A percentile compares a stretch with the other conserved stretches of the same genome.
Evolutionary conservation across 37 sponge, comb jelly and placozoan species (phyloP).

Genomic region (Ephydatia muelleri): DNA sequence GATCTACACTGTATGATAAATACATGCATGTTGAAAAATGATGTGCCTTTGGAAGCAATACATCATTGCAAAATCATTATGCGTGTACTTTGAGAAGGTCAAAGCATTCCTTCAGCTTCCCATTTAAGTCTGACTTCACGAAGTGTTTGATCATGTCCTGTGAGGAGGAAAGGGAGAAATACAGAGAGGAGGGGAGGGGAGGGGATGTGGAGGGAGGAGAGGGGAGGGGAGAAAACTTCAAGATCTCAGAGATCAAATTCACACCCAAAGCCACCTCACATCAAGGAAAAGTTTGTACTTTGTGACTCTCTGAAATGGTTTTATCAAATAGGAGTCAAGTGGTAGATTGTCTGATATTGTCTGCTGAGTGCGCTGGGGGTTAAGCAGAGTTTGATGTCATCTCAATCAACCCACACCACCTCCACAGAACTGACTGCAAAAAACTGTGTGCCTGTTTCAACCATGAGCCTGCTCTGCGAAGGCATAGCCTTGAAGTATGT

Average conservation of each 20-base stretch:
- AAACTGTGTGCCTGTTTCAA: slow-evolving; percentile 61
- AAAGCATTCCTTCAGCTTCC: slow-evolving; percentile 59
- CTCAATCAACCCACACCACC: background rate
- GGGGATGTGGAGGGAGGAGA: too few species aligned
- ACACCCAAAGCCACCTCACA: slow-evolving; percentile 16
- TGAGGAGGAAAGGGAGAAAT: background rate
- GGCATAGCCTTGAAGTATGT: slow-evolving; percentile 86
- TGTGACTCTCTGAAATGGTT: slow-evolving; percentile 78
- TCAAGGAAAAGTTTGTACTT: slow-evolving; percentile 79
- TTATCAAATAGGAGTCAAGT: slow-evolving; percentile 58
- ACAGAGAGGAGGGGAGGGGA: background rate
- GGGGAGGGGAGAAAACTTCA: background rate
- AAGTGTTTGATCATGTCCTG: slow-evolving; percentile 61
- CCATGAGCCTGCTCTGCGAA: slow-evolving; percentile 62
- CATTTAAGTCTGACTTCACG: slow-evolving; percentile 37
- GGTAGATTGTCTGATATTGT: slow-evolving; percentile 44
- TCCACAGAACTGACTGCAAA: slow-evolving; percentile 48
- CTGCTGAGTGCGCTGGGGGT: slow-evolving; percentile 41
- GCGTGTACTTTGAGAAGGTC: slow-evolving; percentile 54
- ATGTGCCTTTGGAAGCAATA: too few species aligned
- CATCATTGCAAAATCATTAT: too few species aligned
- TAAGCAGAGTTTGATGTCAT: background rate
- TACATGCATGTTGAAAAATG: too few species aligned
- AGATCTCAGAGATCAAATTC: background rate
- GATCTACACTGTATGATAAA: too few species aligned